A percentile compares a stretch with the other conserved stretches of the same genome.
phyloP scores from a whole-genome alignment of 1,140 invertebrate species.

The Goniozus legneri region DNA sequence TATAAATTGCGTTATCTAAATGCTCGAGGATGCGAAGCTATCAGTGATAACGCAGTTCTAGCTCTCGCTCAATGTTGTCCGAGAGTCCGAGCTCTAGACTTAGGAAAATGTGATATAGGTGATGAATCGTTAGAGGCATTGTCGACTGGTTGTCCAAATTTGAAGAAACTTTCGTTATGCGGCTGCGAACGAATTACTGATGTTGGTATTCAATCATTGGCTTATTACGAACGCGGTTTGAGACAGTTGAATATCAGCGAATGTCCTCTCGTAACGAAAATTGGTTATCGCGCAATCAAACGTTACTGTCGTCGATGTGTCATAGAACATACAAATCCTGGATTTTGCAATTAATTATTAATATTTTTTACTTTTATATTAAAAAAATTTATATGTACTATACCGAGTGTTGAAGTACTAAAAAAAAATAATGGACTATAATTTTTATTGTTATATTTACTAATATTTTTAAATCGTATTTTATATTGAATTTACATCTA shows the following conservation, averaged over 20 bases:
- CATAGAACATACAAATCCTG: slow-evolving; percentile 92
- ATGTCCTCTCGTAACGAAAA: slow-evolving; percentile 74
- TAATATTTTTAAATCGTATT: too few species aligned
- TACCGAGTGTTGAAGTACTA: too few species aligned
- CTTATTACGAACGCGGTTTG: slow-evolving; percentile 81
- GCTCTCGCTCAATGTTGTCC: slow-evolving; percentile 80
- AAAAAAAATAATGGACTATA: too few species aligned
- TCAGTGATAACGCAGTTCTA: slow-evolving; percentile 85
- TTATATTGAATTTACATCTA: too few species aligned
- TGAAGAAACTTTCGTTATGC: slow-evolving; percentile 84
- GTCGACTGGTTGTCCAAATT: slow-evolving; percentile 83
- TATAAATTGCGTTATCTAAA: slow-evolving; percentile 89
- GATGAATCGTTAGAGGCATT: slow-evolving; percentile 80
- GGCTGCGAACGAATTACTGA: slow-evolving; percentile 88
- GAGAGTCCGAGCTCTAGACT: slow-evolving; percentile 77
- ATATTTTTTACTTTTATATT: slow-evolving; percentile 2
- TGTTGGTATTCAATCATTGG: slow-evolving; percentile 78
- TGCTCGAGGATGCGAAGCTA: slow-evolving; percentile 84
- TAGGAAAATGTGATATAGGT: slow-evolving; percentile 90
- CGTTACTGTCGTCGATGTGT: slow-evolving; percentile 87
- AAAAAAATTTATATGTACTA: too few species aligned
- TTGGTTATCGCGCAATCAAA: slow-evolving; percentile 86
- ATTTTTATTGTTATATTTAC: too few species aligned
- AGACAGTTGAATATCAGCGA: slow-evolving; percentile 91
- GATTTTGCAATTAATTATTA: slow-evolving; percentile 62